phyloP scores from a whole-genome alignment of 2,888 invertebrate species.

The Meiosimyza platycephala region DNA sequence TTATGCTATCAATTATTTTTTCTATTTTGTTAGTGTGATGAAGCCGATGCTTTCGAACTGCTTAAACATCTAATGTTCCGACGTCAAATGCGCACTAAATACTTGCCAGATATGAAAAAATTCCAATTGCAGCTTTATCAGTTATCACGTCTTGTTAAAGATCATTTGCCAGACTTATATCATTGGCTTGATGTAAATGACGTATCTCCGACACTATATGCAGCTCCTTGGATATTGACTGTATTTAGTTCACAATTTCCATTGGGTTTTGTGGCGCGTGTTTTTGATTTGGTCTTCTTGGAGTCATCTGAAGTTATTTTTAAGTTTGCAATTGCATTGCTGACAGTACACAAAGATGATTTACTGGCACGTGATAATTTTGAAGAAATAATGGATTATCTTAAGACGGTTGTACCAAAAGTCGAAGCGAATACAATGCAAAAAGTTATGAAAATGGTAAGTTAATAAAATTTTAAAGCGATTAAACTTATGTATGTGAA shows the following conservation, averaged over 20 bases:
- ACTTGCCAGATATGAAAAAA: slow-evolving; percentile 94
- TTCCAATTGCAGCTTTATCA: slow-evolving; percentile 93
- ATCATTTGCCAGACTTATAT: slow-evolving; percentile 87
- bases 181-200: slow-evolving; percentile 88
- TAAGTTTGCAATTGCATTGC: slow-evolving; percentile 85
- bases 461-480: slow-evolving; percentile 9
- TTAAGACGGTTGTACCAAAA: slow-evolving; percentile 83
- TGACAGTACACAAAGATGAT: slow-evolving; percentile 86
- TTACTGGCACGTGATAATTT: slow-evolving; percentile 88
- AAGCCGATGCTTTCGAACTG: slow-evolving; percentile 88
- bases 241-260: slow-evolving; percentile 96
- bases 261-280: slow-evolving; percentile 92
- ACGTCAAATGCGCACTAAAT: slow-evolving; percentile 87
- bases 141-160: slow-evolving; percentile 89
- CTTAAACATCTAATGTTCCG: slow-evolving; percentile 93
- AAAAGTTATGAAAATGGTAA: slow-evolving; percentile 84
- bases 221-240: slow-evolving; percentile 97
- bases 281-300: slow-evolving; percentile 91
- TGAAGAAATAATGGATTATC: slow-evolving; percentile 92
- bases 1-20: neutral
- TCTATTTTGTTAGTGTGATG: slow-evolving; percentile 80
- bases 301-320: slow-evolving; percentile 92
- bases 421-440: slow-evolving; percentile 78
- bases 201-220: slow-evolving; percentile 93
- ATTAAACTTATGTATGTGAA: no score